Evolutionary conservation across 2,113 vertebrate genomes (phyloP), one percentile per base, ranked within the genome.

Genomic region (Candoia aspera): DNA sequence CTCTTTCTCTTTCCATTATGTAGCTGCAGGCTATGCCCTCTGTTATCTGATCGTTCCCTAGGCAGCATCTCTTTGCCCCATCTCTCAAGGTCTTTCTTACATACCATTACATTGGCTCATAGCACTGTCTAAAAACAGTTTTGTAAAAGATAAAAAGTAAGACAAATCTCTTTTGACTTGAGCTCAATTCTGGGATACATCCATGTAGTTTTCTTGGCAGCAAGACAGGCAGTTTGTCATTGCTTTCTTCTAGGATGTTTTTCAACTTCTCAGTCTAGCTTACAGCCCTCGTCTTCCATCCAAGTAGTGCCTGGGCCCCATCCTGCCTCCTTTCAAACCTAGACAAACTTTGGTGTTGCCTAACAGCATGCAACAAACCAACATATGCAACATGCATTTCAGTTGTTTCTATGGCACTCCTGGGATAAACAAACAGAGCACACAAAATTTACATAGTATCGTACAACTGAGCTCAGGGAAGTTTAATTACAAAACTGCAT

Each of bases 401-500:
- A 68, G 29, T 91, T 90, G 68, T 58, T 84, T 93, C 68, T 88
- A 88, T 85, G 79, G 24, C 86, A 88, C 68, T 91, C 33, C 86
- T 58, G 73, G 73, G 79, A 93, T 62, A 86, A 92, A 92, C 93
- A 95, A 95, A 54, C 42, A 92, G 94, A 68, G n/a, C 92, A 94
- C 68, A 90, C 84, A 92, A 92, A 88, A 95, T 92, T 91, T 92
- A 49, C 87, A 86, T 89, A 87, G 93, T 92, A 55, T 91, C 93
- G 79, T 37, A 93, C 59, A 84, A 33, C 59, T 93, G 84, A 62
- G 91, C 33, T 96, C 91, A 57, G 79, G 57, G 88, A 96, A 94
- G 92, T 95, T 96, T 94, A 95, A 97, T 96, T 96, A 96, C 91
- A 92, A 96, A 95, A 97, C 94, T 96, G 57, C 93, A 58, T 95